Conservation (phyloP, 2,797 vertebrate species). For the Spizella passerina region DNA sequence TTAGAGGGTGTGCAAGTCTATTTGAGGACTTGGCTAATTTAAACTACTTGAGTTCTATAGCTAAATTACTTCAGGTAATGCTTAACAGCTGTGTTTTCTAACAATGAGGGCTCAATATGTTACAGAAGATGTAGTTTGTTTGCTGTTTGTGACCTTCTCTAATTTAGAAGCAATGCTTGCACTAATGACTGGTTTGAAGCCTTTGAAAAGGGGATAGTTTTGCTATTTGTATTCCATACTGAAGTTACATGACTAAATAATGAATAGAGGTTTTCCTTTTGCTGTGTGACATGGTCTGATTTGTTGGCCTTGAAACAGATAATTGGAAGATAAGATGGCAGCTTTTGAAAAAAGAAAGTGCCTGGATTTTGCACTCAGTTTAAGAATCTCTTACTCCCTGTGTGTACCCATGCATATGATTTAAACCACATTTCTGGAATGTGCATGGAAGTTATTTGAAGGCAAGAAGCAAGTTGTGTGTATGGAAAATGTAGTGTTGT, state of each 20-base stretch:
- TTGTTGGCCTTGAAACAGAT: neutral
- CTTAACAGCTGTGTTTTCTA: slow-evolving; percentile 47
- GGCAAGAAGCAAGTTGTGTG: neutral
- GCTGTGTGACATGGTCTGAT: neutral
- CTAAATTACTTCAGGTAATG: slow-evolving; percentile 49
- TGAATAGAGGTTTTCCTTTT: neutral
- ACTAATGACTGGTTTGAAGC: neutral
- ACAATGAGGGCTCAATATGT: neutral
- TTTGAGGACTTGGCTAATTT: slow-evolving; percentile 44
- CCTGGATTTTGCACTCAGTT: neutral
- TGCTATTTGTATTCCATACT: neutral
- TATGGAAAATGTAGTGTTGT: neutral
- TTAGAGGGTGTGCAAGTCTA: slow-evolving; percentile 49
- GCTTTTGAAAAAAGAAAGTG: neutral
- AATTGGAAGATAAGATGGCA: neutral
- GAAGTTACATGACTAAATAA: neutral
- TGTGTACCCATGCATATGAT: neutral
- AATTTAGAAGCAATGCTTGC: neutral
- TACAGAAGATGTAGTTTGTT: slow-evolving; percentile 19
- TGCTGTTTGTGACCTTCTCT: slow-evolving; percentile 4
- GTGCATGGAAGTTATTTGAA: neutral
- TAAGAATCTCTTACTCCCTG: neutral
- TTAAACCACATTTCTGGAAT: neutral
- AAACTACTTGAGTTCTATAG: slow-evolving; percentile 24
- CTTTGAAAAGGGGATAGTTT: neutral